Evolutionary conservation across 2,888 invertebrate species (phyloP), one percentile per base, ranked within the genome.

Genomic region (Cosmia pyralina): DNA sequence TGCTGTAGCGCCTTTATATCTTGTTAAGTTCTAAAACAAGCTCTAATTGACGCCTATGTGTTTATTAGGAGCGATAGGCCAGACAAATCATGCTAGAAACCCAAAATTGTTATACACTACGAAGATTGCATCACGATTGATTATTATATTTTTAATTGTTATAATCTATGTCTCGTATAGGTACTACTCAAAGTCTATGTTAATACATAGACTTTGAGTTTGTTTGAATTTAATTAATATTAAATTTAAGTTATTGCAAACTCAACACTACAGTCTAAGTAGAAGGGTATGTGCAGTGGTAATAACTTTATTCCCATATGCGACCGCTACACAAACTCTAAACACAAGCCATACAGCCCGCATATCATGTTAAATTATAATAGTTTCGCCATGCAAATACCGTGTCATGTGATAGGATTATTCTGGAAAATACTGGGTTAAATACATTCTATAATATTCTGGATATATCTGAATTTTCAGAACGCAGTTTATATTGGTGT

Each of bases 331-430:
- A 70, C 66, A 60, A 67, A 67, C 55, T 69, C 57, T 52, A 64
- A 60, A 65, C 44, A 63, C 55, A 62, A 59, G 52, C 48, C 46
- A 58, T 59, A 41, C 17, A 75, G 50, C 46, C 55, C 52, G 66
- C 70, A 73, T 53, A 62, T 66, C 65, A 22, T 65, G 69, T 69
- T 80, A 68, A 73, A 77, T 76, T 73, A 66, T 69, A 69, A 73
- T 65, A 70, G 76, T 65, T 76, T 58, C 22, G 7, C 55, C 28
- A 69, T 58, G 72, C 72, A 76, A 80, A 68, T 68, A 68, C 68
- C 41, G 57, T 46, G 3, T 62, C 58, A 44, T 55, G n/a, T 19
- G 46, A 65, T 17, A 59, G 64, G 46, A 65, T 68, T 58, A 77
- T 52, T 62, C 60, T 55, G 17, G 57, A 57, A 63, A 75, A 69